phyloP scores from a whole-genome alignment of 2,113 vertebrate species.

The Equus quagga region DNA sequence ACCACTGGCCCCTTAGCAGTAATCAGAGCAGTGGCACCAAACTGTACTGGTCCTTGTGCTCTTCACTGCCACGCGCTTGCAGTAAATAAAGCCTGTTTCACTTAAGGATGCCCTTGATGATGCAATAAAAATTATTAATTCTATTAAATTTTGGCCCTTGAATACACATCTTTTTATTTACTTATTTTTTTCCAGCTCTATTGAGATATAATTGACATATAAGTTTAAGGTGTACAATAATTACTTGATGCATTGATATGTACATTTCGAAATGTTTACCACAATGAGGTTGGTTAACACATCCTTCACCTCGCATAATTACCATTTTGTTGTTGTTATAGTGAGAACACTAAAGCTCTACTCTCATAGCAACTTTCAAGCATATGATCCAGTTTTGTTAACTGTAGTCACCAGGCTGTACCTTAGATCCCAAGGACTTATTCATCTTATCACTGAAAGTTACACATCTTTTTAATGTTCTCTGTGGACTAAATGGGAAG shows the following conservation, averaged over 20 bases:
- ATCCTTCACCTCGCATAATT: neutral
- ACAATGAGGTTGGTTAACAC: neutral
- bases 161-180: neutral
- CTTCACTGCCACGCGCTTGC: neutral
- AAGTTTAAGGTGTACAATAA: neutral
- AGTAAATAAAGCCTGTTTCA: slow-evolving; percentile 6
- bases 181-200: neutral
- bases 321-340: neutral
- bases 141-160: neutral
- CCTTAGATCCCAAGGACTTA: neutral
- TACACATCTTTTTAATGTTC: neutral
- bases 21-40: neutral
- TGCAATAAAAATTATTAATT: neutral
- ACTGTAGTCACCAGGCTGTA: neutral
- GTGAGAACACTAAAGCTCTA: neutral
- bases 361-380: neutral
- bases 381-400: neutral
- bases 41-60: neutral
- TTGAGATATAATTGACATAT: neutral
- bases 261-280: neutral
- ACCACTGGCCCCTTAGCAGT: neutral
- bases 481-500: neutral
- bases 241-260: neutral
- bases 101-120: neutral
- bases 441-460: neutral